phyloP scores from a whole-genome alignment of 1,140 invertebrate species.

The Bombus picipes region DNA sequence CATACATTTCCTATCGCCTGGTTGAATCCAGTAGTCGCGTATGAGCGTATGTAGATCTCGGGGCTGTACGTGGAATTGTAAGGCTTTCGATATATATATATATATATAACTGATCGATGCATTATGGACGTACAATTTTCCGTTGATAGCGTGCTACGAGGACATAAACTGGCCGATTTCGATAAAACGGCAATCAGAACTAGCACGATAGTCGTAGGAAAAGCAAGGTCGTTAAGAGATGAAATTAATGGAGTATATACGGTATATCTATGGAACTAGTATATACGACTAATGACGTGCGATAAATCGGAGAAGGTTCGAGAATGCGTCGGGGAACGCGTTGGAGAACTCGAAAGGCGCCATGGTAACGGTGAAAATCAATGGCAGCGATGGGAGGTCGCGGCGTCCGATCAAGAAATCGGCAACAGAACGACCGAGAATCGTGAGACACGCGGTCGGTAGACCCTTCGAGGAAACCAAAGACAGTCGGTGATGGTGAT shows the following conservation, averaged over 20 bases:
- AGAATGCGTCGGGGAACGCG: not conserved
- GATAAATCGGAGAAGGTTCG: conserved; percentile 1
- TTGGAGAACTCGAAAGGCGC: not conserved
- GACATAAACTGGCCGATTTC: not conserved
- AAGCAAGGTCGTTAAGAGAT: conserved; percentile 18
- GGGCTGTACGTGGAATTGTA: not conserved
- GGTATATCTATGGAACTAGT: not conserved
- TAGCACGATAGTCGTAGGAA: not conserved
- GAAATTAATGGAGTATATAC: not conserved
- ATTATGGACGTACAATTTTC: not conserved
- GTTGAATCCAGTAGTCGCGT: not conserved
- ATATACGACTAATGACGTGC: not conserved
- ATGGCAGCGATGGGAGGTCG: conserved; percentile 2
- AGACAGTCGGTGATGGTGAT: conserved; percentile 61
- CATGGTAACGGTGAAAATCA: conserved; percentile 63
- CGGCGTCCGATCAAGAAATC: conserved; percentile 1
- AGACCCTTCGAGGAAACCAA: conserved; percentile 40
- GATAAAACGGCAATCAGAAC: not conserved
- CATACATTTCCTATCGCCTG: conserved; percentile 21
- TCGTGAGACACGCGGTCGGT: not conserved
- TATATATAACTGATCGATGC: no score
- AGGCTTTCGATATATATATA: not conserved
- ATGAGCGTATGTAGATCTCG: conserved; percentile 13
- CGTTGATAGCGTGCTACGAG: not conserved
- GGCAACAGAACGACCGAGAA: not conserved